phyloP scores from a whole-genome alignment of 2,797 vertebrate genomes.

The Peromyscus eremicus region DNA sequence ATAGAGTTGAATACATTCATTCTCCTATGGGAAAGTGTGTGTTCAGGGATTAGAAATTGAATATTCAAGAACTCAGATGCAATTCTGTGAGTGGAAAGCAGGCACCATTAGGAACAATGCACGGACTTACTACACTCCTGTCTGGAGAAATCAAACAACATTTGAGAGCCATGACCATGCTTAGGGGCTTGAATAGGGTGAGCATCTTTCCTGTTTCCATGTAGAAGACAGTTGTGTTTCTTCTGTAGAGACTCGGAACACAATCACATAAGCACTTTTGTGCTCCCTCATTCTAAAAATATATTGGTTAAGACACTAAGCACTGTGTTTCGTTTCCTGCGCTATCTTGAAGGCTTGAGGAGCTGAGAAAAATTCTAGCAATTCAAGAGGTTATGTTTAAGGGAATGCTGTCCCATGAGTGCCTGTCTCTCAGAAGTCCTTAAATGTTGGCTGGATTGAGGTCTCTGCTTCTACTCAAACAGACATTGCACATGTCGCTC shows the following conservation, averaged over 20 bases:
- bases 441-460: conserved; percentile 34
- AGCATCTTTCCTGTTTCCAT: background rate
- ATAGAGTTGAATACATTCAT: background rate
- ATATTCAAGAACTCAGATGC: background rate
- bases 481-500: background rate
- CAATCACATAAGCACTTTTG: background rate
- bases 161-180: background rate
- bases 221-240: background rate
- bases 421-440: conserved; percentile 64
- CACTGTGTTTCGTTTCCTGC: background rate
- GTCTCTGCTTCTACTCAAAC: conserved; percentile 61
- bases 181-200: background rate
- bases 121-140: background rate
- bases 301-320: background rate
- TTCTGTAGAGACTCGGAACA: background rate
- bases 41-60: background rate
- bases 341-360: background rate
- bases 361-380: conserved; percentile 25
- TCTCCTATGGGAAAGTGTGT: background rate
- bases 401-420: conserved; percentile 16
- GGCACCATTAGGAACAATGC: background rate
- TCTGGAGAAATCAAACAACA: background rate
- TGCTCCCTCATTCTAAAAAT: background rate
- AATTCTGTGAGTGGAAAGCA: background rate
- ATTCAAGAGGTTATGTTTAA: conserved; percentile 29